Percentiles rank a stretch among this genome's conserved stretches.
Evolutionary conservation across 2,888 invertebrate species (phyloP).

Genomic region (Thumatha senex): DNA sequence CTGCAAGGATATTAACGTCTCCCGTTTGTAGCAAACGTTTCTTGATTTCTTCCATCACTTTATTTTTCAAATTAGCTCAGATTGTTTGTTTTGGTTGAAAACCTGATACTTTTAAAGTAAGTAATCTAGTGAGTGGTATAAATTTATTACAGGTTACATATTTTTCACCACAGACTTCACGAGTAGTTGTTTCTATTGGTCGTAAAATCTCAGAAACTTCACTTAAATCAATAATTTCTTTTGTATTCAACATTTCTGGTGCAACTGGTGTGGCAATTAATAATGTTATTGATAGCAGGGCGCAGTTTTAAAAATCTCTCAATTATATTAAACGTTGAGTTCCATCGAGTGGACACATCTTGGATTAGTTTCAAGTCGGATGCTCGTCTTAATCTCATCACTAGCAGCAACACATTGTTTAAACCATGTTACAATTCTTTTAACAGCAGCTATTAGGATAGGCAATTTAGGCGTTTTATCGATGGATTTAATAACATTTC

Average conservation of each 20-base stretch:
- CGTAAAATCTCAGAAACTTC: constrained; percentile 10
- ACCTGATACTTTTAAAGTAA: not conserved
- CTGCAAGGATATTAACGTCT: constrained; percentile 6
- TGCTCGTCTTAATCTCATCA: too few relatives aligned
- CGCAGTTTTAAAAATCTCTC: not conserved
- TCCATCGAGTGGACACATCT: not conserved
- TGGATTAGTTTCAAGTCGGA: not conserved
- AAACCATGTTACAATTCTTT: too few relatives aligned
- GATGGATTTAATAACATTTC: too few relatives aligned
- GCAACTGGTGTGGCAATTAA: constrained; percentile 5
- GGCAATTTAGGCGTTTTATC: too few relatives aligned
- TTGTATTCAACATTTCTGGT: constrained; percentile 8
- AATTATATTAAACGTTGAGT: not conserved
- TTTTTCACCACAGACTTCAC: constrained; percentile 9
- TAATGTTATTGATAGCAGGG: not conserved
- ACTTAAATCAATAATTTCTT: constrained; percentile 12
- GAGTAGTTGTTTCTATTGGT: constrained; percentile 12
- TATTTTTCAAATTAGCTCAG: constrained; percentile 5
- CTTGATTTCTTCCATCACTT: constrained; percentile 13
- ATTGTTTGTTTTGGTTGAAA: constrained; percentile 4
- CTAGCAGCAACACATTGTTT: too few relatives aligned
- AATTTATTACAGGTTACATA: constrained; percentile 9
- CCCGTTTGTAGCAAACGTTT: constrained; percentile 16
- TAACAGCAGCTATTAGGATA: too few relatives aligned
- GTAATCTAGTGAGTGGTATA: constrained; percentile 7